Base-by-base conservation (phyloP, 2,113 vertebrate species). In the Maccullochella peelii region DNA sequence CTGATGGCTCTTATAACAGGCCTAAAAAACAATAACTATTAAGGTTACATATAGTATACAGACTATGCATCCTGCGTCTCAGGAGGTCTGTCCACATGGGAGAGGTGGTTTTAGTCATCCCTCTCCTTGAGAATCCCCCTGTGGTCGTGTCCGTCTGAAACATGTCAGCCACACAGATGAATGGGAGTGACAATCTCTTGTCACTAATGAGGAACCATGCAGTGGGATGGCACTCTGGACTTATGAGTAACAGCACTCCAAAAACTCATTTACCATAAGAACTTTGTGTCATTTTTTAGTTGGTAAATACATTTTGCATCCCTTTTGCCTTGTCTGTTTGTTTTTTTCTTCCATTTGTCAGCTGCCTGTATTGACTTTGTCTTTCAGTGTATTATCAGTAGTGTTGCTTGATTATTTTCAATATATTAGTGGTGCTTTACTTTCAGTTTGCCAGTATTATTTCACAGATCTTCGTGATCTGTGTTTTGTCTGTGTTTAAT, bases 131-230 rank as follows among this genome's bases (percentile, higher is more conserved):
- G 70, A 75, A 47, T 70, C 70, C 68, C 83, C 88, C 80, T 38
- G 76, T 54, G 77, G 90, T 71, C 49, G 9, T 54, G 79, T 76
- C 73, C n/a, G n/a, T 82, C 58, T 88, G 75, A 82, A 83, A 85
- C 75, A 71, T 82, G 78, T 88, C 84, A 83, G 65, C 65, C 70
- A 63, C 47, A 47, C 62, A 76, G 83, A 92, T 83, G 74, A 88
- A 89, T 54, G 68, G 57, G 30, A 82, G 61, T 75, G 87, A 89
- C 90, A 89, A 30, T 86, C 71, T 78, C 59, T 75, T 86, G 73
- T 82, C 89, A 49, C 84, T 92, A 91, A 93, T 88, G 83, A 92
- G 87, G 86, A 88, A 62, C 77, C 87, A 88, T 84, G 83, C 52
- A 88, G 92, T 27, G 70, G 52, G 33, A 76, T 30, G 59, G n/a